Evolutionary conservation across 2,888 invertebrate species (phyloP).

Genomic region (Heliconius charithonia): DNA sequence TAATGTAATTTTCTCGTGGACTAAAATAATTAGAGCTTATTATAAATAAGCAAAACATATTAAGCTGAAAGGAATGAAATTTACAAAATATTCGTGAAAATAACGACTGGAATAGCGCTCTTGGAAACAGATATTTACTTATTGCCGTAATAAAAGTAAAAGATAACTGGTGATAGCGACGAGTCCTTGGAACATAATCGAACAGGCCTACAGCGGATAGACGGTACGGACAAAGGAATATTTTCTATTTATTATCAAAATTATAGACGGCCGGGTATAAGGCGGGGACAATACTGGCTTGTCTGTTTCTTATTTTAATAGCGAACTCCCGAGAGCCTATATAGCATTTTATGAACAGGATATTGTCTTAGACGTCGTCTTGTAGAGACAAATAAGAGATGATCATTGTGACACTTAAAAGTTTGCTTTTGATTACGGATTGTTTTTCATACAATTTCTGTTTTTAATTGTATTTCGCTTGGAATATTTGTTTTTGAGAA

Average conservation of each 20-base stretch:
- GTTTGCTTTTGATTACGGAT: conserved; percentile 45
- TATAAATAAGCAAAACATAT: conserved; percentile 32
- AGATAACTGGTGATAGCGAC: conserved; percentile 51
- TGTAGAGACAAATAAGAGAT: conserved; percentile 56
- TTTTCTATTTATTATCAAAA: conserved; percentile 83
- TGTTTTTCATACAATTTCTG: conserved; percentile 15
- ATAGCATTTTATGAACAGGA: conserved; percentile 69
- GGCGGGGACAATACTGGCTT: conserved; percentile 67
- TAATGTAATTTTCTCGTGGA: conserved; percentile 39
- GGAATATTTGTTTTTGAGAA: not conserved
- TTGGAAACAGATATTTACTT: conserved; percentile 32
- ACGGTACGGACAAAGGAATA: conserved; percentile 77
- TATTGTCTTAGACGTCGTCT: conserved; percentile 63
- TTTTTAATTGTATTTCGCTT: not conserved
- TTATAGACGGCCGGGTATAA: conserved; percentile 70
- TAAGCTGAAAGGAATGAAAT: conserved; percentile 16
- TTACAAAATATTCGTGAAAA: conserved; percentile 18
- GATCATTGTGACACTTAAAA: conserved; percentile 53
- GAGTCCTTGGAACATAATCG: conserved; percentile 65
- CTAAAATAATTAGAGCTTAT: conserved; percentile 35
- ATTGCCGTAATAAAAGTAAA: conserved; percentile 39
- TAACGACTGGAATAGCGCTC: conserved; percentile 13
- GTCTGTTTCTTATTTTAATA: conserved; percentile 75
- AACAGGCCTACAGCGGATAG: conserved; percentile 73
- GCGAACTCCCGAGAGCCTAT: conserved; percentile 66